These are phyloP conservation scores for Apotomis turbidana DNA, from an alignment of 2,888 invertebrate species.

Conservation along the genomic window DNA sequence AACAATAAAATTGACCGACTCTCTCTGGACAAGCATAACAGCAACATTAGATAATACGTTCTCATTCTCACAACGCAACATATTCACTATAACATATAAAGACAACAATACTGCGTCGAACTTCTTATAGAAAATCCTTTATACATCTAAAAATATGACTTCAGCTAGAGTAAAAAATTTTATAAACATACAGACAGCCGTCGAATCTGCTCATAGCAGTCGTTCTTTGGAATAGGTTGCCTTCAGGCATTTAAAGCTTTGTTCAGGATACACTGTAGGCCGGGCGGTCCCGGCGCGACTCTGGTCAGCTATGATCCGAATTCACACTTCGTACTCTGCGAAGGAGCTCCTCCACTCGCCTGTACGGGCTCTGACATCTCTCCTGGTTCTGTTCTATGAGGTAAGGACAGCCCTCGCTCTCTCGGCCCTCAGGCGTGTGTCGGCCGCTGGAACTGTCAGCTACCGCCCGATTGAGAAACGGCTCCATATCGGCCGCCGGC, in stretches of 20 bases:
- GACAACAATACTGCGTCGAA: slow-evolving; percentile 11
- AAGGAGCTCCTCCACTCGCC: slow-evolving; percentile 73
- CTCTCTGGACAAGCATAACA: slow-evolving; percentile 31
- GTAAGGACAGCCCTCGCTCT: slow-evolving; percentile 69
- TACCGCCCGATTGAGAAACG: slow-evolving; percentile 64
- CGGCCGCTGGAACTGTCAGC: slow-evolving; percentile 70
- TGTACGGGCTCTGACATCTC: slow-evolving; percentile 74
- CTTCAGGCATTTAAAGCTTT: slow-evolving; percentile 52
- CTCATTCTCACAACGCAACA: slow-evolving; percentile 30
- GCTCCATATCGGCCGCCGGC: slow-evolving; percentile 66
- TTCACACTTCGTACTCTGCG: slow-evolving; percentile 72
- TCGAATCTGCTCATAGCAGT: slow-evolving; percentile 33
- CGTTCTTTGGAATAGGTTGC: slow-evolving; percentile 42
- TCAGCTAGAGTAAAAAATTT: slow-evolving; percentile 33
- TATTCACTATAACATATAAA: slow-evolving; percentile 28
- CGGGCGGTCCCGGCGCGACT: slow-evolving; percentile 73
- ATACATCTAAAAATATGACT: slow-evolving; percentile 37
- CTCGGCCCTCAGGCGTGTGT: slow-evolving; percentile 71
- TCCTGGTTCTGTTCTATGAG: slow-evolving; percentile 69
- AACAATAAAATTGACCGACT: slow-evolving; percentile 36
- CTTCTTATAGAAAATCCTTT: slow-evolving; percentile 33
- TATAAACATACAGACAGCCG: slow-evolving; percentile 32
- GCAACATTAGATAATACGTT: slow-evolving; percentile 21
- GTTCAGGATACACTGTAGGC: slow-evolving; percentile 62
- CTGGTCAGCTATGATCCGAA: slow-evolving; percentile 78